phyloP scores from a whole-genome alignment of 1,140 invertebrate species.

The Olivierus martensii region DNA sequence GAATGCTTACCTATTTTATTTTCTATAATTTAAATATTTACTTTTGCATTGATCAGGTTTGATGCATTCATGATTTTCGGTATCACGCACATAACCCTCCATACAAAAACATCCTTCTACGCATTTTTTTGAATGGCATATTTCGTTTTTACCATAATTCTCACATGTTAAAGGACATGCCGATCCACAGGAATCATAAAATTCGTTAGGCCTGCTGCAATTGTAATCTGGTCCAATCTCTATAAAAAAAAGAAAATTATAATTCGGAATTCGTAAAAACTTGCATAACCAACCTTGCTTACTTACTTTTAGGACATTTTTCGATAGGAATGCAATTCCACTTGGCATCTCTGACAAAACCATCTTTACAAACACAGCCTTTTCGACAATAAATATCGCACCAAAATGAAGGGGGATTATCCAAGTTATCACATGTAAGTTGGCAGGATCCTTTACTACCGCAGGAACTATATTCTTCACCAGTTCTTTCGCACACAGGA shows the following conservation, averaged over 20 bases:
- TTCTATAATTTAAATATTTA: too few relatives aligned
- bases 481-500: not conserved
- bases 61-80: not conserved
- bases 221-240: not conserved
- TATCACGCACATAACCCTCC: slow-evolving; percentile 11
- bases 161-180: slow-evolving; percentile 12
- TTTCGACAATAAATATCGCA: not conserved
- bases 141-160: not conserved
- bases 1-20: too few relatives aligned
- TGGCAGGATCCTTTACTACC: not conserved
- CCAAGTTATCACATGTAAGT: not conserved
- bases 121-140: slow-evolving; percentile 8
- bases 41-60: too few relatives aligned
- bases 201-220: not conserved
- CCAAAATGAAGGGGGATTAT: not conserved
- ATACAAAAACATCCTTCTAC: slow-evolving; percentile 15
- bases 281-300: too few relatives aligned
- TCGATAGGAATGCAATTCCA: not conserved
- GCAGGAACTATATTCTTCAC: not conserved
- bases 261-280: too few relatives aligned
- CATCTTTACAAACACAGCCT: not conserved
- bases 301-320: too few relatives aligned
- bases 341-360: not conserved
- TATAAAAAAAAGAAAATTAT: too few relatives aligned
- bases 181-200: slow-evolving; percentile 2